phyloP scores from a whole-genome alignment of 1,140 invertebrate genomes.

The Temnothorax curvispinosus region DNA sequence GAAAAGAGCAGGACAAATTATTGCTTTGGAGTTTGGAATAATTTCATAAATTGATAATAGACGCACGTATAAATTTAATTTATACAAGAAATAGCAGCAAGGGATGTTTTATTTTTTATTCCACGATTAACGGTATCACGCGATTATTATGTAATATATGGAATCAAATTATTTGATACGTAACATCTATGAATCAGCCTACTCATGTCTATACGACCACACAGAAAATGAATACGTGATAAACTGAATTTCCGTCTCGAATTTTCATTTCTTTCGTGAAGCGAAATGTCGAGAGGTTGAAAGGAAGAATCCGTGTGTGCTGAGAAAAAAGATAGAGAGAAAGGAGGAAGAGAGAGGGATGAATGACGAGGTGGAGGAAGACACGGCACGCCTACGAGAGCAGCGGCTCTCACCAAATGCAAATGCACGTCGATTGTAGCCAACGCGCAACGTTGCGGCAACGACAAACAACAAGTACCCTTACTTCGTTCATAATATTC shows the following conservation, averaged over 20 bases:
- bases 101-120: no score
- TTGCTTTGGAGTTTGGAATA: no score
- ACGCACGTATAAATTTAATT: no score
- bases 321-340: conserved; percentile 28
- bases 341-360: conserved; percentile 33
- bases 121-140: no score
- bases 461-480: conserved; percentile 61
- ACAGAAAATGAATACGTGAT: conserved; percentile 4
- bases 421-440: conserved; percentile 69
- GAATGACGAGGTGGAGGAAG: conserved; percentile 3
- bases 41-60: no score
- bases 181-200: neutral
- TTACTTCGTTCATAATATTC: conserved; percentile 18
- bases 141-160: no score
- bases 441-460: conserved; percentile 7
- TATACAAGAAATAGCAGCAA: no score
- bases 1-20: no score
- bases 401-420: conserved; percentile 69
- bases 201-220: neutral
- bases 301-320: conserved; percentile 23
- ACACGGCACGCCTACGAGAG: conserved; percentile 57
- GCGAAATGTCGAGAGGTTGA: conserved; percentile 59
- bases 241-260: neutral
- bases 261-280: conserved; percentile 2
- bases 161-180: neutral